Conservation (phyloP, 1,140 invertebrate genomes). For the Drosophila nebulosa region DNA sequence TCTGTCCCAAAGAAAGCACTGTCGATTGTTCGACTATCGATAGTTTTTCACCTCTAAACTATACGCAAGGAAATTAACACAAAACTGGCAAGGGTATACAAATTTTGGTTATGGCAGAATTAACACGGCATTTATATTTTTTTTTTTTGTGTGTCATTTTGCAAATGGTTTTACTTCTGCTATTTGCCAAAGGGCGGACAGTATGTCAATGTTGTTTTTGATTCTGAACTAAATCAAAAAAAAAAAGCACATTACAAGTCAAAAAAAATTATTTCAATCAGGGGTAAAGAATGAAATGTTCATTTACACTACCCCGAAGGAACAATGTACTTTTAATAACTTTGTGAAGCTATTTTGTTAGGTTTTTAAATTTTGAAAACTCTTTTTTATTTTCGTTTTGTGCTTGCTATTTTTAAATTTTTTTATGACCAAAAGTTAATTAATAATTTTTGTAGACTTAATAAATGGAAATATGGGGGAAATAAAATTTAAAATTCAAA, state of each 20-base stretch:
- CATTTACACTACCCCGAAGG: background rate
- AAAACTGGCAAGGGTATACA: no score
- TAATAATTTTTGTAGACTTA: conserved; percentile 38
- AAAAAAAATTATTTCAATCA: background rate
- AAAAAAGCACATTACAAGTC: background rate
- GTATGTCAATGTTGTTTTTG: conserved; percentile 9
- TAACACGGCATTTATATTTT: no score
- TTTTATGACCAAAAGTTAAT: conserved; percentile 38
- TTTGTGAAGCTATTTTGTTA: background rate
- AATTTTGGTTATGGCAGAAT: no score
- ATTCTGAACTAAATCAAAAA: conserved; percentile 30
- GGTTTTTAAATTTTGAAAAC: no score
- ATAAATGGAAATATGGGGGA: background rate
- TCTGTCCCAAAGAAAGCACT: no score
- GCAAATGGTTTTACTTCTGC: conserved; percentile 11
- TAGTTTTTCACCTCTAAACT: no score
- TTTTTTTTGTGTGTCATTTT: conserved; percentile 6
- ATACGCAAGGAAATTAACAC: no score
- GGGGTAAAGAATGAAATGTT: background rate
- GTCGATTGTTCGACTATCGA: no score
- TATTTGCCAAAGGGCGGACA: background rate
- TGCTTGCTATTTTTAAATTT: background rate
- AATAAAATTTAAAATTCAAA: conserved; percentile 63
- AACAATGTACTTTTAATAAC: no score
- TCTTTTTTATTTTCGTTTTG: background rate